Conservation (phyloP, 2,113 vertebrate genomes). For the Dolichotis patagonum region DNA sequence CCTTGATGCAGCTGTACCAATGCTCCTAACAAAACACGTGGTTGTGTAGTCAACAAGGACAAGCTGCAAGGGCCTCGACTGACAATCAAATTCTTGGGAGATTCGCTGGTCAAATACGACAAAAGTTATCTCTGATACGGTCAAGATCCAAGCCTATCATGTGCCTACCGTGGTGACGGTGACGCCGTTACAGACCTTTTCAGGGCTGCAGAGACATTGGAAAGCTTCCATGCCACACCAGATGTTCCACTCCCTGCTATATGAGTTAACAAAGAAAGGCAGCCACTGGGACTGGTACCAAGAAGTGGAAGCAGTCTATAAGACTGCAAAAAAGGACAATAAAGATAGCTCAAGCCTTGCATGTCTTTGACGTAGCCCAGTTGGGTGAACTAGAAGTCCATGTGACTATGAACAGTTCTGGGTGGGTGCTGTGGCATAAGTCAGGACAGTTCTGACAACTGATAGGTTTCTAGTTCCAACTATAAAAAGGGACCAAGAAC, state of each 20-base stretch:
- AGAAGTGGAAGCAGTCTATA: background rate
- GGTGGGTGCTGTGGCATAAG: background rate
- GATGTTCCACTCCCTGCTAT: background rate
- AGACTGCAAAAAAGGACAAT: background rate
- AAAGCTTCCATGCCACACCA: background rate
- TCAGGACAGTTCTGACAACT: background rate
- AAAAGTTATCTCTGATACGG: background rate
- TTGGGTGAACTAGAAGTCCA: background rate
- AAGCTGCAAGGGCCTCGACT: too few relatives aligned
- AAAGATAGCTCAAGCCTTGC: background rate
- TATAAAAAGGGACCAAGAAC: background rate
- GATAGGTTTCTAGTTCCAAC: background rate
- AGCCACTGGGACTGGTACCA: background rate
- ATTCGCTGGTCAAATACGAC: background rate
- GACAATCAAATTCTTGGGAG: background rate
- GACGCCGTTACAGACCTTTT: background rate
- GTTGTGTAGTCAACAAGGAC: too few relatives aligned
- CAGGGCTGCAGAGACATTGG: too few relatives aligned
- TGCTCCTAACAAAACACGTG: too few relatives aligned
- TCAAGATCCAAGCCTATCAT: background rate
- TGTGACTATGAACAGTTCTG: background rate
- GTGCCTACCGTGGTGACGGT: background rate
- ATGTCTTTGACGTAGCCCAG: background rate
- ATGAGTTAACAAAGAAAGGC: background rate
- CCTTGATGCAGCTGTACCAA: too few relatives aligned